Conservation (phyloP, 1,140 invertebrate genomes). For the Zaprionus ornatus region DNA sequence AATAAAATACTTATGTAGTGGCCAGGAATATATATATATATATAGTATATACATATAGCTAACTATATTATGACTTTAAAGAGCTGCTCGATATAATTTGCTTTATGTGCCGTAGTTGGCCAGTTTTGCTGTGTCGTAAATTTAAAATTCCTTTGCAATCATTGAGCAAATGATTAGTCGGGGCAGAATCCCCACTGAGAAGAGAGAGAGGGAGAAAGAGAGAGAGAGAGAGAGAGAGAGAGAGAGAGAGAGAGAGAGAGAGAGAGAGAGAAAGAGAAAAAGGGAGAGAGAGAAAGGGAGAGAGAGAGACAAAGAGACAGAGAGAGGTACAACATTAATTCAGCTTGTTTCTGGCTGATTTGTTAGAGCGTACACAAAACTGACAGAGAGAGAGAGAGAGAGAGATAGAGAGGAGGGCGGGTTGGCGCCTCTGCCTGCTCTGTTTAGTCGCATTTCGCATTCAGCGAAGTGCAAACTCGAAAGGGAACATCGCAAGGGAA, state of each 20-base stretch:
- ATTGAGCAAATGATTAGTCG: slow-evolving; percentile 70
- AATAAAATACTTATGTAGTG: slow-evolving; percentile 34
- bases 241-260: not conserved
- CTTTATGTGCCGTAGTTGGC: slow-evolving; percentile 47
- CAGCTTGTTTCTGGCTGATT: slow-evolving; percentile 33
- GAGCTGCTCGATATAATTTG: slow-evolving; percentile 41
- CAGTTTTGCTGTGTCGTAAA: slow-evolving; percentile 54
- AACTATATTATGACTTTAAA: slow-evolving; percentile 20
- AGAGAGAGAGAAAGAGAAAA: too few relatives aligned
- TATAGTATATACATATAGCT: not conserved
- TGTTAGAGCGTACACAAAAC: slow-evolving; percentile 14
- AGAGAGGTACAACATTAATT: slow-evolving; percentile 27
- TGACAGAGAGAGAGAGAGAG: not conserved
- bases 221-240: not conserved
- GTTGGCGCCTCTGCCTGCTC: slow-evolving; percentile 25
- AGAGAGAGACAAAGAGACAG: not conserved
- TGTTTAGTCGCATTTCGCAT: slow-evolving; percentile 57
- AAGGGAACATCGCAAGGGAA: slow-evolving; percentile 49
- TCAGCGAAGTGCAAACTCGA: slow-evolving; percentile 65
- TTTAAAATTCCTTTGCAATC: slow-evolving; percentile 65
- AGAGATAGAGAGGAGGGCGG: slow-evolving; percentile 7
- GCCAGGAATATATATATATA: not conserved
- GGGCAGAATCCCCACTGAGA: slow-evolving; percentile 9
- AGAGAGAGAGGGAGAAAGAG: too few relatives aligned
- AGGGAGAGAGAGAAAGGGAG: too few relatives aligned